Conservation (phyloP, 1,140 invertebrate species). For the Zaprionus camerounensis region DNA sequence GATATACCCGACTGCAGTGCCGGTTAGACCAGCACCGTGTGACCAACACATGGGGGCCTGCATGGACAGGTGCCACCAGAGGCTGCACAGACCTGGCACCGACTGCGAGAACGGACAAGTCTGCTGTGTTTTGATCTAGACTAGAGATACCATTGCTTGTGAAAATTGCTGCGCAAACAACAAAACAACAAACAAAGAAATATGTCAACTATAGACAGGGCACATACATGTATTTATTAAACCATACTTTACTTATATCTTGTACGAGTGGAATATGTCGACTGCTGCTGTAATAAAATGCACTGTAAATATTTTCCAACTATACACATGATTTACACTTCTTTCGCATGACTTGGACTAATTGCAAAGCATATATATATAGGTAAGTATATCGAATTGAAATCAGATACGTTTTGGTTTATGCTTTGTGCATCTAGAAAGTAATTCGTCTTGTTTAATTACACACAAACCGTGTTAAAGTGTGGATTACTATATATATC, state of each 20-base stretch:
- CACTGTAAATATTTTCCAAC: slow-evolving; percentile 47
- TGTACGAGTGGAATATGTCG: slow-evolving; percentile 61
- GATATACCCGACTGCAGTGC: slow-evolving; percentile 56
- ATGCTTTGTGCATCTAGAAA: slow-evolving; percentile 40
- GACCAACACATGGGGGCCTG: slow-evolving; percentile 66
- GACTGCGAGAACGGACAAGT: slow-evolving; percentile 74
- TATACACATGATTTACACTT: background rate
- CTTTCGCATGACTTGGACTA: background rate
- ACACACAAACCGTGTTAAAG: slow-evolving; percentile 58
- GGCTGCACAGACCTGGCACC: slow-evolving; percentile 63
- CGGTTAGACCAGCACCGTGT: slow-evolving; percentile 77
- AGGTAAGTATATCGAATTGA: slow-evolving; percentile 12
- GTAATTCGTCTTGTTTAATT: slow-evolving; percentile 65
- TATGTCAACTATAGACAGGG: slow-evolving; percentile 39
- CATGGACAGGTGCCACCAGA: slow-evolving; percentile 62
- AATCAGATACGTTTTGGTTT: background rate
- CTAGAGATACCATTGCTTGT: background rate
- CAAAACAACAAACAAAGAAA: slow-evolving; percentile 18
- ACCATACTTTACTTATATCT: slow-evolving; percentile 67
- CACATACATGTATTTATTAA: slow-evolving; percentile 73
- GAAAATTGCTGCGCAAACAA: slow-evolving; percentile 4
- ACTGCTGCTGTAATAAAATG: slow-evolving; percentile 46
- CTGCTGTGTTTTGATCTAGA: slow-evolving; percentile 72
- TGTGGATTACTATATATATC: slow-evolving; percentile 51
- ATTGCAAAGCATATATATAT: background rate